Conservation (phyloP, 2,113 vertebrate genomes). For the Dasyprocta punctata region DNA sequence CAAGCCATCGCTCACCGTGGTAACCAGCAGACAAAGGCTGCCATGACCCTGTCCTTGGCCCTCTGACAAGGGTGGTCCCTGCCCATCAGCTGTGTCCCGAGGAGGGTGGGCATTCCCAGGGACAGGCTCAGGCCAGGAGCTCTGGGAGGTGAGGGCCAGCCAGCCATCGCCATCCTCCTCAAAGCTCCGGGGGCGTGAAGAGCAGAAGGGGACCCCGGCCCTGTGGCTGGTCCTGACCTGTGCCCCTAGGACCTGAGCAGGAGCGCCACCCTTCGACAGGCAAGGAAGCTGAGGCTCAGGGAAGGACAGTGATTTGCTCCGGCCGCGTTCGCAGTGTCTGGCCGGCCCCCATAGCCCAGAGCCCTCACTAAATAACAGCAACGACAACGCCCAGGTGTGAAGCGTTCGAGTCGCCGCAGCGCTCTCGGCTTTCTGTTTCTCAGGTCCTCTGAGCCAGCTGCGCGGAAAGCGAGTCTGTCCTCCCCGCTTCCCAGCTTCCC, state of each 20-base stretch:
- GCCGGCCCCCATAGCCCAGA: neutral
- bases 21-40: neutral
- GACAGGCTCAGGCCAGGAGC: neutral
- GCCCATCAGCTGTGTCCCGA: neutral
- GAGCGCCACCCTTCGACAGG: rapidly evolving
- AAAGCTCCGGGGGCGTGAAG: neutral
- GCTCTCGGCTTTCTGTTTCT: neutral
- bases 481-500: too few relatives aligned
- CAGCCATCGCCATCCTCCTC: neutral
- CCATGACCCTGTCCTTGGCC: neutral
- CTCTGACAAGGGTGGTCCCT: neutral
- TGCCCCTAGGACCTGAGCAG: neutral
- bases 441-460: neutral
- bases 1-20: neutral
- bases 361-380: neutral
- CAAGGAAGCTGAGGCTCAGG: neutral
- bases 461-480: rapidly evolving
- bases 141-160: neutral
- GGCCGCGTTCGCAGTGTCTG: neutral
- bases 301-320: neutral
- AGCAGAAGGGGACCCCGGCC: neutral
- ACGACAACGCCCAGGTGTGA: neutral
- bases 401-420: neutral
- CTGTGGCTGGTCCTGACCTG: neutral
- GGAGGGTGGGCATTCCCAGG: neutral